These are phyloP conservation scores for Clarias pachynema DNA, from an alignment of 2,797 vertebrate genomes.

Conservation along the genomic window DNA sequence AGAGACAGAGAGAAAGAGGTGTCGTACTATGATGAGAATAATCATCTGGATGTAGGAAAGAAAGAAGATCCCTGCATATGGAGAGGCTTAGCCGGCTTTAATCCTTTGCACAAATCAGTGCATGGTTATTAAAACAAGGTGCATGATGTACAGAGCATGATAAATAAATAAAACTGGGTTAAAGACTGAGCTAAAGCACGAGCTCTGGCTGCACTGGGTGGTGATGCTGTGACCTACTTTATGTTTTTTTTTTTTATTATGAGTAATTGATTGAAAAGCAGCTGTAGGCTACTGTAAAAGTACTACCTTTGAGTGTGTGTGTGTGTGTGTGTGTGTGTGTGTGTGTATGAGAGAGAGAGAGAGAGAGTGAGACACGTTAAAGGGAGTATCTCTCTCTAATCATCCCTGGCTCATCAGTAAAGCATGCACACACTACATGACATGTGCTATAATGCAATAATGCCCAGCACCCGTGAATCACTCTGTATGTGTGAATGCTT, in stretches of 20 bases:
- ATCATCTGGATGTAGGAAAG: neutral
- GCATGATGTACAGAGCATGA: constrained; percentile 3
- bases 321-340: constrained; percentile 21
- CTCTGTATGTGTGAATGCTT: neutral
- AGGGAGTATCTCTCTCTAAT: neutral
- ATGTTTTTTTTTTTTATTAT: constrained; percentile 22
- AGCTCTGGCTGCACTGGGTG: constrained; percentile 16
- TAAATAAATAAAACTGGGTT: constrained; percentile 1
- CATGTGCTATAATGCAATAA: neutral
- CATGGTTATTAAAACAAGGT: neutral
- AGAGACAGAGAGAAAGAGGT: neutral
- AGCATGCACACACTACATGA: neutral
- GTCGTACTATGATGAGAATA: constrained; percentile 2
- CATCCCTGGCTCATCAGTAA: neutral
- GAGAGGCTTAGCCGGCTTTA: constrained; percentile 15
- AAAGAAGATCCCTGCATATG: constrained; percentile 11
- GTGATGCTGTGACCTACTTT: constrained; percentile 42
- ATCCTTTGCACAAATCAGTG: constrained; percentile 24
- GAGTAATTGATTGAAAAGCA: constrained; percentile 40
- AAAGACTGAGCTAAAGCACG: constrained; percentile 14
- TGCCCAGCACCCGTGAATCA: too few species aligned
- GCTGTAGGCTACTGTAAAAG: constrained; percentile 42
- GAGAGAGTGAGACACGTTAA: neutral
- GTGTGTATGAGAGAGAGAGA: neutral
- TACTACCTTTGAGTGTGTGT: constrained; percentile 12